A percentile compares a stretch with the other conserved stretches of the same genome.
These are phyloP conservation scores for Graptemys geographica DNA, from an alignment of 2,797 vertebrate genomes.

Conservation along the genomic window DNA sequence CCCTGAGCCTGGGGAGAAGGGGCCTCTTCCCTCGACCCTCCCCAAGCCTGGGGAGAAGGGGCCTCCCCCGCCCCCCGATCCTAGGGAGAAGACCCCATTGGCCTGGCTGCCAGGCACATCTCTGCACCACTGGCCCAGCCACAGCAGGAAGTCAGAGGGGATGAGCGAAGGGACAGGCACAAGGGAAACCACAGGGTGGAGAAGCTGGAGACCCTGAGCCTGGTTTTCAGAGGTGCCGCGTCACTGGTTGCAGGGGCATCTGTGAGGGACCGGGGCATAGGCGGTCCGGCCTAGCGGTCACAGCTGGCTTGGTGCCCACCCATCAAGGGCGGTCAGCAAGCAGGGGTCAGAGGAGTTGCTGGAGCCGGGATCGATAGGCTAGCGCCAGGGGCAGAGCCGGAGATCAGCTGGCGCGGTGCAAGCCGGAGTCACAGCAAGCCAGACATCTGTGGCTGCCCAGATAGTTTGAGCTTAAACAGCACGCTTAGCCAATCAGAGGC, in stretches of 20 bases:
- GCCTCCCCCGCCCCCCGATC: too few species aligned
- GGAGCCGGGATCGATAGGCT: neutral
- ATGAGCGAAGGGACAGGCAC: neutral
- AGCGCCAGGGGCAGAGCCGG: neutral
- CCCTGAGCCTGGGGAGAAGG: too few species aligned
- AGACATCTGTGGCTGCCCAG: neutral
- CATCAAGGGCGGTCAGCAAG: neutral
- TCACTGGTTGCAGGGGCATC: neutral
- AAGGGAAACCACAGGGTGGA: neutral
- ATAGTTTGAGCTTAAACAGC: neutral
- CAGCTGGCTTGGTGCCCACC: neutral
- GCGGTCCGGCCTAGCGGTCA: neutral
- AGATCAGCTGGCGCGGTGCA: neutral
- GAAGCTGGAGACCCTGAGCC: neutral
- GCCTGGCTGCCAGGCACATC: neutral
- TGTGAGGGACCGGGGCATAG: neutral
- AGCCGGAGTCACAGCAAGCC: neutral
- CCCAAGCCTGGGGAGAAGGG: too few species aligned
- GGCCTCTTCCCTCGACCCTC: too few species aligned
- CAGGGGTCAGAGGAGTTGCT: neutral
- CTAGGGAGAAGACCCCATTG: neutral
- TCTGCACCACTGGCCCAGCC: neutral
- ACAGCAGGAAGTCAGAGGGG: fast-evolving
- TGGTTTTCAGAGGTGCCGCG: neutral
- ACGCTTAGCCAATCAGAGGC: neutral